Evolutionary conservation across 2,888 invertebrate species (phyloP).

Genomic region (Platypus cylindrus): DNA sequence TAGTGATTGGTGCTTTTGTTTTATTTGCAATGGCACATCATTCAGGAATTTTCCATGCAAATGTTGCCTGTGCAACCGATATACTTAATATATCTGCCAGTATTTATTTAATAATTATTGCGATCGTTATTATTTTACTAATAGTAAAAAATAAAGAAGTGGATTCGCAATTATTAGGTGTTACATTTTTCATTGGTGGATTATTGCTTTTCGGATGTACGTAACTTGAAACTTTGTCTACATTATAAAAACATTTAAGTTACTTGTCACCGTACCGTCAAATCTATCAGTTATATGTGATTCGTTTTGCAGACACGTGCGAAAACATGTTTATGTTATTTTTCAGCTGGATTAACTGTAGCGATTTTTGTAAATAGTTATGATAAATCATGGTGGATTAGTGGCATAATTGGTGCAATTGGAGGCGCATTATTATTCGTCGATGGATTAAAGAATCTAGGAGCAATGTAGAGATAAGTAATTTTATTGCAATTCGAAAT

Average conservation of each 20-base stretch:
- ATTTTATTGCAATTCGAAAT: background rate
- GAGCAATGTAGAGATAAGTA: background rate
- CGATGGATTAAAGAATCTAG: conserved; percentile 5
- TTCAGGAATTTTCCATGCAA: background rate
- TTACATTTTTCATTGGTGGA: conserved; percentile 3
- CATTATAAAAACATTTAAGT: no score
- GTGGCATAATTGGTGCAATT: conserved; percentile 3
- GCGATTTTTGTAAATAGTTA: background rate
- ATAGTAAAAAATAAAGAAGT: conserved; percentile 4
- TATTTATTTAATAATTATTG: conserved; percentile 4
- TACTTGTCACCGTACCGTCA: no score
- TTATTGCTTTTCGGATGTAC: conserved; percentile 6
- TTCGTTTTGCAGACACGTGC: no score
- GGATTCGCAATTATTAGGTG: conserved; percentile 3
- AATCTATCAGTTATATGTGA: no score
- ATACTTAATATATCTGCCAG: conserved; percentile 3
- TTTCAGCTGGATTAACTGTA: conserved; percentile 9
- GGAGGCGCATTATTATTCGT: conserved; percentile 3
- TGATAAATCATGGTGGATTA: background rate
- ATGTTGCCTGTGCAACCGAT: background rate
- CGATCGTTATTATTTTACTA: conserved; percentile 3
- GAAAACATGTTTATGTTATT: no score
- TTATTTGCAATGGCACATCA: conserved; percentile 1
- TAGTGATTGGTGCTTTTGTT: background rate
- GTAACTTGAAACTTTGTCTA: no score